Conservation (phyloP, 2,888 invertebrate genomes). For the Abrostola triplasia region DNA sequence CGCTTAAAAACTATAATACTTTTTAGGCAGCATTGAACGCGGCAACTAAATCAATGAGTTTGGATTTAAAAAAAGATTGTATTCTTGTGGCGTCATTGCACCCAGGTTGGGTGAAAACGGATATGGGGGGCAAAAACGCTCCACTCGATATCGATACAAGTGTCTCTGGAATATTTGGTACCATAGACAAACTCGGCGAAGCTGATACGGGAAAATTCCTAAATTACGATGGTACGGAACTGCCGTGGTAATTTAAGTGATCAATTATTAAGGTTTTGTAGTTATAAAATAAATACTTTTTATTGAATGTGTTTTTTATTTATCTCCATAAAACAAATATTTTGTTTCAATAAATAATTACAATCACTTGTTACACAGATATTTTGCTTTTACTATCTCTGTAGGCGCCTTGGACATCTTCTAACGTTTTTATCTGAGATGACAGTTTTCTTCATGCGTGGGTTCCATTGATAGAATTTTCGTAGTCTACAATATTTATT, state of each 20-base stretch:
- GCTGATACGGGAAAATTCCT: slow-evolving; percentile 92
- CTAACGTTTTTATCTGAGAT: no score
- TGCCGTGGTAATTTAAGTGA: slow-evolving; percentile 91
- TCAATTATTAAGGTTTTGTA: not conserved
- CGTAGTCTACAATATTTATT: no score
- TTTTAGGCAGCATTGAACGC: slow-evolving; percentile 94
- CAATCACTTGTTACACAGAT: no score
- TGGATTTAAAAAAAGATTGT: slow-evolving; percentile 92
- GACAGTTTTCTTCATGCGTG: no score
- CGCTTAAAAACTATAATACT: not conserved
- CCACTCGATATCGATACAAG: slow-evolving; percentile 92
- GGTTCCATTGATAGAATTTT: no score
- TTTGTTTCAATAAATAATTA: no score
- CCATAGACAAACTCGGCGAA: slow-evolving; percentile 89
- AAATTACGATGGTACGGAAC: slow-evolving; percentile 92
- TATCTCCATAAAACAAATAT: no score
- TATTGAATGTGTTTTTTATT: not conserved
- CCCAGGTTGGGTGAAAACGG: slow-evolving; percentile 97
- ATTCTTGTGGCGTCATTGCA: slow-evolving; percentile 93
- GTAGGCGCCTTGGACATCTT: no score
- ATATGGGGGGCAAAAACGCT: slow-evolving; percentile 95
- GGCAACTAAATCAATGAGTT: slow-evolving; percentile 94
- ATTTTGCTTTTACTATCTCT: no score
- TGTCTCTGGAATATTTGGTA: slow-evolving; percentile 90
- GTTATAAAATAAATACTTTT: not conserved